Evolutionary conservation across 2,797 vertebrate species (phyloP).

Genomic region (Dendrocincla fuliginosa): DNA sequence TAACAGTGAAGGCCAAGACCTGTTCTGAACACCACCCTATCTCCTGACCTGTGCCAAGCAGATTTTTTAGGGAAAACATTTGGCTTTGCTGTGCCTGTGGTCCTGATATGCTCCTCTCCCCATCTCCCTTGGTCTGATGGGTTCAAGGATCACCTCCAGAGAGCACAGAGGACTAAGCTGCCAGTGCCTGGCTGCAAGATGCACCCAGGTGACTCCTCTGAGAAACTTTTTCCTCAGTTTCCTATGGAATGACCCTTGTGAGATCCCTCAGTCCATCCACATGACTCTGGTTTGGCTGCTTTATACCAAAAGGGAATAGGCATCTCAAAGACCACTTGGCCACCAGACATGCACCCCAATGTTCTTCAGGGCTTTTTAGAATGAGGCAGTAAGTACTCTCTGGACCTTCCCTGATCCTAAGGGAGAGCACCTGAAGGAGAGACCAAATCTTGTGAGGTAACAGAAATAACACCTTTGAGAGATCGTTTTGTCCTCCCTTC

Average conservation of each 20-base stretch:
- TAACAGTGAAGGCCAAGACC: not conserved
- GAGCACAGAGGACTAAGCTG: not conserved
- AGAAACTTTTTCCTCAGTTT: not conserved
- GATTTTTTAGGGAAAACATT: not conserved
- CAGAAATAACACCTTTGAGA: not conserved
- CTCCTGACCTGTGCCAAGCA: not conserved
- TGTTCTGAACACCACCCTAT: not conserved
- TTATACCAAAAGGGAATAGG: not conserved
- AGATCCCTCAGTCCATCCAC: accelerated
- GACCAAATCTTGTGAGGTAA: not conserved
- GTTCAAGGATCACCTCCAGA: not conserved
- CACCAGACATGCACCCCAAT: not conserved
- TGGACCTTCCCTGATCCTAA: not conserved
- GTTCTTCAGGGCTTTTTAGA: not conserved
- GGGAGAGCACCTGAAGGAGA: not conserved
- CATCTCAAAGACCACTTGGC: not conserved
- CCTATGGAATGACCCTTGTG: not conserved
- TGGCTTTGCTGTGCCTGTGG: not conserved
- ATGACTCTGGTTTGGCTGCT: not conserved
- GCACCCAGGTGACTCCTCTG: not conserved
- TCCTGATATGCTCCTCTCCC: accelerated
- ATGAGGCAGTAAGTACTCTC: not conserved
- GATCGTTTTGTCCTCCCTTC: accelerated
- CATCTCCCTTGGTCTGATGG: not conserved
- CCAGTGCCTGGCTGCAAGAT: not conserved